Evolutionary conservation across 2,888 invertebrate genomes (phyloP), one percentile per base, ranked within the genome.

Genomic region (Xanthorhoe spadicearia): DNA sequence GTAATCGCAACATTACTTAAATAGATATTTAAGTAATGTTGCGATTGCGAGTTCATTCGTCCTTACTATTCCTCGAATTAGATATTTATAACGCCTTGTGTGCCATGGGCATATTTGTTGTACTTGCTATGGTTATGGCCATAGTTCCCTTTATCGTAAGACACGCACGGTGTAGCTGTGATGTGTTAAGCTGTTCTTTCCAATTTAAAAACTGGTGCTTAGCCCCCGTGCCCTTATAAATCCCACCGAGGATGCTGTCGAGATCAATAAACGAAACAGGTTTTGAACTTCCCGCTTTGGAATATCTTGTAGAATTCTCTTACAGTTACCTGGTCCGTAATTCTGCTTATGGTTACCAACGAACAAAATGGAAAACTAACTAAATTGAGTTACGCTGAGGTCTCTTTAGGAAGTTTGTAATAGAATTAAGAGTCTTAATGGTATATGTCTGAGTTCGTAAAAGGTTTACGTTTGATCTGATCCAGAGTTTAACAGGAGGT

Each of bases 231-330:
- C 82, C 88, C 88, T 85, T 90, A 89, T 90, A 89, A 85, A 88
- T 83, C 81, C 80, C 73, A 76, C 81, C 74, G 79, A 80, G 83
- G 83, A 89, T 90, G 84, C 87, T 88, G 77, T 77, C 79, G 86
- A 86, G 88, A 85, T 87, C 88, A 85, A 84, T 84, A 87, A 81
- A 86, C 87, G 77, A 86, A 90, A 90, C 90, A 74, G 87, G 90
- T 90, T 88, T 71, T 81, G 83, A 82, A 80, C 89, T 88, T 89
- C 87, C 90, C 86, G 88, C 85, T 86, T 86, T 71, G 83, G 81
- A 83, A 84, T 83, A 88, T 86, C 84, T 86, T 81, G 87, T 88
- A 89, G 87, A 90, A 88, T 87, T 87, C 78, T 76, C 83, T 74
- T 87, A 91, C 90, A 87, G 90, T 89, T 91, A 89, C 66, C 56